Conservation (phyloP, 2,113 vertebrate genomes). For the Carettochelys insculpta region DNA sequence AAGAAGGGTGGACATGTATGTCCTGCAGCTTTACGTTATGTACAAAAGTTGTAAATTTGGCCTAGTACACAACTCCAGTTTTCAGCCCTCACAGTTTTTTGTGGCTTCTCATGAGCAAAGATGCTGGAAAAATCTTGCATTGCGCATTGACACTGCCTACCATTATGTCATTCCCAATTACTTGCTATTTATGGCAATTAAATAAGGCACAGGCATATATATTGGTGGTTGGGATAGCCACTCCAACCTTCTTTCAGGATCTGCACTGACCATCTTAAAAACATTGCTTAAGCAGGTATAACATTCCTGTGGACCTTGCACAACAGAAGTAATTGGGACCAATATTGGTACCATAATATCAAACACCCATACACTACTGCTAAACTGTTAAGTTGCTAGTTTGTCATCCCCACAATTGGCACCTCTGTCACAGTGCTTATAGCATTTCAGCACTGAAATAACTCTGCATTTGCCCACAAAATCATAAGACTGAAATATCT, state of each 20-base stretch:
- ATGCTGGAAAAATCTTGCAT: not conserved
- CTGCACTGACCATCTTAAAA: not conserved
- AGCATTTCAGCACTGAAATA: not conserved
- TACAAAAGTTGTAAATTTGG: not conserved
- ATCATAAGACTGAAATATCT: not conserved
- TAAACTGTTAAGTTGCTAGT: not conserved
- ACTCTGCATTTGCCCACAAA: not conserved
- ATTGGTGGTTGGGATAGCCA: not conserved
- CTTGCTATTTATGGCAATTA: not conserved
- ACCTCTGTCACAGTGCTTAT: not conserved
- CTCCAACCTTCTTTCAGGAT: not conserved
- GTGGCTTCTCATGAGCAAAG: accelerated
- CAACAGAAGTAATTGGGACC: not conserved
- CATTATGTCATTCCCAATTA: not conserved
- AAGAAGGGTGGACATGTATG: not conserved
- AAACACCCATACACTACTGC: not conserved
- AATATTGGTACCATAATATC: not conserved
- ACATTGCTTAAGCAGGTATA: not conserved
- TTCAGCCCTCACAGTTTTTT: not conserved
- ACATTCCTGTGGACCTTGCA: not conserved
- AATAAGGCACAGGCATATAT: not conserved
- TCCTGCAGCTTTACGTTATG: accelerated
- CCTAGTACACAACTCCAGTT: accelerated
- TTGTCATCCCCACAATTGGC: accelerated
- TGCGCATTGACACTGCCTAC: not conserved